Evolutionary conservation across 2,888 invertebrate genomes (phyloP).

Genomic region (Drosophila ezoana): DNA sequence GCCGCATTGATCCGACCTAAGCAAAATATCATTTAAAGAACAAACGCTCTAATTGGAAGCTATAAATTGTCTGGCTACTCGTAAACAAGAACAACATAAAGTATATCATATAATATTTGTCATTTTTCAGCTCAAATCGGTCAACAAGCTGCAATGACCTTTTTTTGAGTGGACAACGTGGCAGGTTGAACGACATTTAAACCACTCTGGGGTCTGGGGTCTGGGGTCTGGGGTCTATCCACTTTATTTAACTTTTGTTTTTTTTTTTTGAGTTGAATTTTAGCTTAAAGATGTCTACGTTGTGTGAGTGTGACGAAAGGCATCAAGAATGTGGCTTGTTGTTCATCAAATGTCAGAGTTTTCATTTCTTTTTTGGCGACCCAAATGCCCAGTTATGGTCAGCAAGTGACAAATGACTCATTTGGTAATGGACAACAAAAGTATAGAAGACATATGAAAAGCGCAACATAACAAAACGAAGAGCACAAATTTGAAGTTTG

Average conservation of each 20-base stretch:
- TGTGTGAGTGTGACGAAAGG: conserved; percentile 41
- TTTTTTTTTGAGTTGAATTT: conserved; percentile 34
- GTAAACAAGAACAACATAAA: conserved; percentile 8
- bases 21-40: conserved; percentile 29
- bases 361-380: conserved; percentile 40
- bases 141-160: conserved; percentile 61
- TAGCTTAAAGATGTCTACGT: conserved; percentile 44
- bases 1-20: conserved; percentile 25
- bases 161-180: conserved; percentile 27
- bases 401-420: conserved; percentile 48
- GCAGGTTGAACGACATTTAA: conserved; percentile 64
- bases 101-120: conserved; percentile 14
- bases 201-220: conserved; percentile 1
- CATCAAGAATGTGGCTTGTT: conserved; percentile 47
- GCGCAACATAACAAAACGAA: conserved; percentile 8
- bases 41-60: conserved; percentile 63
- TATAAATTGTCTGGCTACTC: conserved; percentile 44
- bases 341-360: conserved; percentile 48
- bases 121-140: conserved; percentile 35
- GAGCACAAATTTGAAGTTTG: neutral
- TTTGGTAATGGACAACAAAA: conserved; percentile 34
- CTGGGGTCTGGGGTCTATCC: neutral
- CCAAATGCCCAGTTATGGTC: conserved; percentile 41
- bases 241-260: neutral
- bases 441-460: conserved; percentile 1